Base-by-base conservation (phyloP, 2,888 invertebrate species). In the Tenthredo mesomela region DNA sequence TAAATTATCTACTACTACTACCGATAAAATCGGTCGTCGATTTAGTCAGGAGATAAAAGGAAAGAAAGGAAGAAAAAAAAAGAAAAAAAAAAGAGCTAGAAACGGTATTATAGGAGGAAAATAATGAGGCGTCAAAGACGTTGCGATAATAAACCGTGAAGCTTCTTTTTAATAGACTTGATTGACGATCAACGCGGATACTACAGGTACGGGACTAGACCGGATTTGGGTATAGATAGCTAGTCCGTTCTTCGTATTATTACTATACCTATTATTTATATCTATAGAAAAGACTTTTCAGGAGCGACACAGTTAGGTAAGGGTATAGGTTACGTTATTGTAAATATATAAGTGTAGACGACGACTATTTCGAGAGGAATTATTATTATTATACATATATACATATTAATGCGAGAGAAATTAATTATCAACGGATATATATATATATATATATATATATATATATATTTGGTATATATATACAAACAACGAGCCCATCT, bases 1-100 rank as follows among this genome's bases (percentile, higher is more conserved):
- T 93, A 91, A 89, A 84, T 80, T 65, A 78, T 40, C 54, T 50
- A 77, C 47, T 67, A 67, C 33, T 33, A 67, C 33, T 33, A 50
- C 77, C 29, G 77, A 77, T 77, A 54, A 12, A 77, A 77, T 77
- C 77, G 77, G 77, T 77, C 77, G 77, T 33, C 47, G 33, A 50
- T 77, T 33, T 7, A 29, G 77, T 43, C 50, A n/a, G 29, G 18
- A 25, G 73, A 73, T 25, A 43, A 43, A 43, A 29, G 21, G 10
- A 21, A 29, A 21, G 43, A 40, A 21, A 21, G n/a, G 15, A 10
- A 10, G 4, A 33, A 33, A 33, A 0, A 33, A 33, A 33, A 33
- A 9, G 1, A 21, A 9, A 43, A 25, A n/a, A 21, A 18, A 70
- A 70, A n/a, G n/a, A 70, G 47, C 9, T 21, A 61, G 61, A 21